phyloP scores from a whole-genome alignment of 2,888 invertebrate species.

The Pristionchus mayeri region DNA sequence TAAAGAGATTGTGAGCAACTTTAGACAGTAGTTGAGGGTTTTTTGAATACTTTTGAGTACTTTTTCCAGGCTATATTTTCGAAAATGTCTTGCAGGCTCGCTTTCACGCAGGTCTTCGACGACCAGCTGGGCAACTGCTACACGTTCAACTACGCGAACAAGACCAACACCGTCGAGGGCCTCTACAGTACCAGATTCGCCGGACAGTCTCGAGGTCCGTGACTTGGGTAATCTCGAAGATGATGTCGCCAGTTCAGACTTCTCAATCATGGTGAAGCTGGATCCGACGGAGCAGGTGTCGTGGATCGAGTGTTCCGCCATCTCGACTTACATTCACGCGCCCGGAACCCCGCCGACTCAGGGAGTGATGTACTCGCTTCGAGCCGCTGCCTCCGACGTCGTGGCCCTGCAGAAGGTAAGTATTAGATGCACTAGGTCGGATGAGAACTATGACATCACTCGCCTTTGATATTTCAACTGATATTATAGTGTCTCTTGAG shows the following conservation, averaged over 20 bases:
- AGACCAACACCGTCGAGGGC: constrained; percentile 6
- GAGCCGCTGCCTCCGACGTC: constrained; percentile 4
- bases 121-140: constrained; percentile 29
- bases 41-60: too few relatives aligned
- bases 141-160: constrained; percentile 43
- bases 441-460: too few relatives aligned
- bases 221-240: not conserved
- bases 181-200: constrained; percentile 31
- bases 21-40: too few relatives aligned
- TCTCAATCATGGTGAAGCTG: constrained; percentile 28
- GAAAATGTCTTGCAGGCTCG: not conserved
- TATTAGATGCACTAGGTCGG: too few relatives aligned
- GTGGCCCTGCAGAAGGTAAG: constrained; percentile 25
- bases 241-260: not conserved
- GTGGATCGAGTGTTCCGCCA: constrained; percentile 42
- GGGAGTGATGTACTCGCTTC: constrained; percentile 24
- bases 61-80: too few relatives aligned
- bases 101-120: constrained; percentile 12
- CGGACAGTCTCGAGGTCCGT: constrained; percentile 5
- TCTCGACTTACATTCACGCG: constrained; percentile 28
- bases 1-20: too few relatives aligned
- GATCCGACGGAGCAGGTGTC: constrained; percentile 30
- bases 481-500: too few relatives aligned
- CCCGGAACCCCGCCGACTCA: constrained; percentile 38
- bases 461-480: too few relatives aligned